A percentile compares a stretch with the other conserved stretches of the same genome.
Evolutionary conservation across 2,888 invertebrate species (phyloP).

Genomic region (Dynastes tityus): DNA sequence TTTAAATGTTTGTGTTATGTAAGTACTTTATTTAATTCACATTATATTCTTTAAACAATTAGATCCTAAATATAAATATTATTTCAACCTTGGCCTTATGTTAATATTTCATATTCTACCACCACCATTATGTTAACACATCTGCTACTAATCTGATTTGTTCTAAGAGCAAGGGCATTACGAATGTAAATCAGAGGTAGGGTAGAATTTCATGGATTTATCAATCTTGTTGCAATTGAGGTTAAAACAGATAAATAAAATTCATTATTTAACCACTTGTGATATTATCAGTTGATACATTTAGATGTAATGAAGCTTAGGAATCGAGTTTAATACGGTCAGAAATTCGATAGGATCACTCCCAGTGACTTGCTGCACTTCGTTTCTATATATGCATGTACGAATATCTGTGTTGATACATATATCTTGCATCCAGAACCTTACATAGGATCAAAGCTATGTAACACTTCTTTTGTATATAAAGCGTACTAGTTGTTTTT

Average conservation of each 20-base stretch:
- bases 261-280: slow-evolving; percentile 37
- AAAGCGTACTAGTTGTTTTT: slow-evolving; percentile 38
- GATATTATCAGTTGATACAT: slow-evolving; percentile 42
- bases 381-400: background rate
- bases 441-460: background rate
- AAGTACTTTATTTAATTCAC: no score
- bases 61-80: no score
- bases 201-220: no score
- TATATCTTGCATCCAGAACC: background rate
- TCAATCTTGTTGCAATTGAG: slow-evolving; percentile 18
- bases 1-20: no score
- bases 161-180: no score
- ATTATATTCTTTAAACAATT: no score
- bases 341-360: slow-evolving; percentile 29
- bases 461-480: slow-evolving; percentile 38
- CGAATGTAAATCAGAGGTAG: no score
- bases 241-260: background rate
- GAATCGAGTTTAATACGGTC: slow-evolving; percentile 20
- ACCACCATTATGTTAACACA: no score
- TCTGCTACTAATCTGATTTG: no score
- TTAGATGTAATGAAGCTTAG: slow-evolving; percentile 26
- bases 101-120: no score
- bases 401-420: background rate
- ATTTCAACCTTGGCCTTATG: no score
- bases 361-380: slow-evolving; percentile 38